Evolutionary conservation across 1,140 invertebrate species (phyloP), one percentile per base, ranked within the genome.

Genomic region (Micrasema longulum): DNA sequence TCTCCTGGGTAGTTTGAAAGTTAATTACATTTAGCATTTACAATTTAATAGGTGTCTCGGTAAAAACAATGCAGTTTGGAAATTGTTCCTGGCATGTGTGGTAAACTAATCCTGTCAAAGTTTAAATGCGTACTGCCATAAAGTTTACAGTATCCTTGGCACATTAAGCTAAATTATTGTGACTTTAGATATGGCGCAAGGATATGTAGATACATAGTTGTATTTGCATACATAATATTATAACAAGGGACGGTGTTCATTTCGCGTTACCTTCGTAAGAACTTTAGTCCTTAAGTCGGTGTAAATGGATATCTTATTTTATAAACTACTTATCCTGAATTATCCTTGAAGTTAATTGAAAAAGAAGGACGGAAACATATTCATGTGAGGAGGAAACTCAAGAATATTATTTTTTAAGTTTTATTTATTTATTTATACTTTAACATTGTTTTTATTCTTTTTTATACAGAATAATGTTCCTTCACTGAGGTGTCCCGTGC

Each of bases 91-190:
- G 10, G 55, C 7, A 60, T 64, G 22, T 45, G 18, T 43, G 57
- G 41, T 16, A n/a, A 47, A 26, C 38, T 64, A 62, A 62, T 23
- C 60, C 60, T 47, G 60, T 64, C 60, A 64, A 63, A 64, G 60
- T 64, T 64, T 64, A 64, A 45, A 64, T 35, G 38, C 22, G 60
- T 64, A 22, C 43, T 38, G 41, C 52, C 62, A 66, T 71, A 71
- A 71, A 71, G 1, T 71, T 71, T 23, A 65, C n/a, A 23, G 35
- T 55, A 71, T 66, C 69, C 69, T 71, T 71, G 69, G 53, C 62
- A 65, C 69, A 71, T 66, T 71, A 57, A 53, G 50, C 69, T 66
- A 57, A 71, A 66, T 66, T 71, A 71, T 71, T 65, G 52, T 50
- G 38, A 60, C 48, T 71, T 47, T 71, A 62, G 36, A 71, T 66